Evolutionary conservation across 2,113 vertebrate species (phyloP).

Genomic region (Neolamprologus sp.): DNA sequence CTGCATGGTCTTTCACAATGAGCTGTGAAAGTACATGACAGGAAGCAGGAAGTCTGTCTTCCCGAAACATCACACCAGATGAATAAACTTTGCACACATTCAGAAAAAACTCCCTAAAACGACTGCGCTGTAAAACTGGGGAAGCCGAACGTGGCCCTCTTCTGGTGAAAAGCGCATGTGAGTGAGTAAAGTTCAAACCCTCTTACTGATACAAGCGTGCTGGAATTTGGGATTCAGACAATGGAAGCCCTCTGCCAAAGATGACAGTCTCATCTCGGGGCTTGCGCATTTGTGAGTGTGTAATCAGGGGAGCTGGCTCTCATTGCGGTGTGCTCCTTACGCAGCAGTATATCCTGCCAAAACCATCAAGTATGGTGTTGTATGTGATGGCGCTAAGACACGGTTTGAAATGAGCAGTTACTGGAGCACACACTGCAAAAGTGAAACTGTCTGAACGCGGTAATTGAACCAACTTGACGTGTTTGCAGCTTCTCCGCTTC

Average conservation of each 20-base stretch:
- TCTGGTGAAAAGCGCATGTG: background rate
- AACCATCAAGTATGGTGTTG: background rate
- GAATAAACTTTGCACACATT: background rate
- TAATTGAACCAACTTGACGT: background rate
- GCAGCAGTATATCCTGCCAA: background rate
- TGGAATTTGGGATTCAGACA: slow-evolving; percentile 42
- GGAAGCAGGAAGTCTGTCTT: slow-evolving; percentile 6
- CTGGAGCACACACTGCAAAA: background rate
- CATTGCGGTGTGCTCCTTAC: background rate
- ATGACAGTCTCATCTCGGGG: slow-evolving; percentile 18
- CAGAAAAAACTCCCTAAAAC: background rate
- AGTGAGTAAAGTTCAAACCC: background rate
- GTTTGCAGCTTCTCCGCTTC: background rate
- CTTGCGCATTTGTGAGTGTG: background rate
- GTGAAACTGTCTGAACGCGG: background rate
- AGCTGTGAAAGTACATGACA: background rate
- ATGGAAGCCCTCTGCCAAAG: slow-evolving; percentile 9
- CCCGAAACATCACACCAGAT: background rate
- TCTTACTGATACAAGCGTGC: slow-evolving; percentile 14
- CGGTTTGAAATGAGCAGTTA: background rate
- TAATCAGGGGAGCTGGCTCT: background rate
- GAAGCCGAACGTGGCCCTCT: background rate
- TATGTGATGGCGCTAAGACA: background rate
- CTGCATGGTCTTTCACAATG: background rate
- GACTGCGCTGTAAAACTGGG: background rate